Evolutionary conservation across 1,140 invertebrate genomes (phyloP), one percentile per base, ranked within the genome.

Genomic region (Leptopilina clavipes): DNA sequence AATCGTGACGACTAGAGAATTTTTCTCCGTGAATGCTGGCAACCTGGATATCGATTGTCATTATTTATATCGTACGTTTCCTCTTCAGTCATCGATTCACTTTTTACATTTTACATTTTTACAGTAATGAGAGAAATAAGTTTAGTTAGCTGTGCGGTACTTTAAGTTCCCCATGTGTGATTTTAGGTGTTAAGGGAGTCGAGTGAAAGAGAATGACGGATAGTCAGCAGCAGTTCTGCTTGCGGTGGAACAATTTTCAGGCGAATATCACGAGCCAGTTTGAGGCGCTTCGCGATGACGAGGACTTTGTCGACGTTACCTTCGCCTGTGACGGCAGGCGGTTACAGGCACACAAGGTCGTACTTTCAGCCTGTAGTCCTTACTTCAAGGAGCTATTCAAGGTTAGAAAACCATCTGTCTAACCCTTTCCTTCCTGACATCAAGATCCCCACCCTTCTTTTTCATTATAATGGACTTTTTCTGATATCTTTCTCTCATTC

Each of bases 211-310:
- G 86, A 89, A 90, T 90, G 89, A 90, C 89, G 90, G 89, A 91
- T 90, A 90, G 88, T 84, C 90, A 90, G 89, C 90, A 97, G 93
- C 95, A 96, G 92, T 97, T 96, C 92, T 97, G 96, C 93, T 93
- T 97, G 90, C 94, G 95, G 92, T 97, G 96, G 96, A 97, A 97
- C 93, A 96, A 97, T 92, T 96, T 96, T 93, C 95, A 96, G 91
- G 94, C 94, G 80, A 97, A 96, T 91, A 95, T 97, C 90, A 94
- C 94, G 85, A 94, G 94, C 88, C 94, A 95, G 91, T 94, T 95
- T 91, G 94, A 95, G 90, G 93, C 93, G 84, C 91, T 95, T 84
- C 92, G 94, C 86, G 94, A 94, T 92, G 94, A 95, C 92, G 94
- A 95, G 92, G 94, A 95, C 90, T 94, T 95, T 89, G 94, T 95